Conservation (phyloP, 2,113 vertebrate species). For the Forbesichthys agassizii region DNA sequence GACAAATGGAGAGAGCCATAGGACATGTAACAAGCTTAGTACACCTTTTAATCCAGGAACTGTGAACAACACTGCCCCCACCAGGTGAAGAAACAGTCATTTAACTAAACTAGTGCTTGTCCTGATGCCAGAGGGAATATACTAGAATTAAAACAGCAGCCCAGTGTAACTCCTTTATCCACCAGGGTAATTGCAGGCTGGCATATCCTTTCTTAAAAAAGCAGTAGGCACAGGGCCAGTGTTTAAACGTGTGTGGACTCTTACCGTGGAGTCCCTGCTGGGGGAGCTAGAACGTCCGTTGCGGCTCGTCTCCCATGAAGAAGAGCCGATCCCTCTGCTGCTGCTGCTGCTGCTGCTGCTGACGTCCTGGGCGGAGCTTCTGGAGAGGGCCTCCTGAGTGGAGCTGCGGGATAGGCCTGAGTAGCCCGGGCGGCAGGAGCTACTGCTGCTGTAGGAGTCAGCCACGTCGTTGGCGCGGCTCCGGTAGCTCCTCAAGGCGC, state of each 20-base stretch:
- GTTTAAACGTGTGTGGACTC: slow-evolving; percentile 23
- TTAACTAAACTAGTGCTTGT: slow-evolving; percentile 1
- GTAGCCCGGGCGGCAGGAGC: slow-evolving; percentile 42
- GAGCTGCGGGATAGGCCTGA: slow-evolving; percentile 69
- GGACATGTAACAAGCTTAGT: background rate
- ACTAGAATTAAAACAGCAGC: no score
- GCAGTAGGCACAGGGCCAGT: slow-evolving; percentile 6
- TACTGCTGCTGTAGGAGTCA: slow-evolving; percentile 58
- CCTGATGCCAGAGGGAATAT: no score
- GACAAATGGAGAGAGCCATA: background rate
- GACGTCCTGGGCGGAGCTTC: slow-evolving; percentile 65
- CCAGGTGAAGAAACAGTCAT: slow-evolving; percentile 27
- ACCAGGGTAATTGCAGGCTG: slow-evolving; percentile 9
- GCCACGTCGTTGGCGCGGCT: slow-evolving; percentile 60
- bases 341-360: slow-evolving; percentile 41
- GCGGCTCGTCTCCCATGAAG: slow-evolving; percentile 75
- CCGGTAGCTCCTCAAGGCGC: slow-evolving; percentile 68
- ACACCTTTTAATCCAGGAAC: background rate
- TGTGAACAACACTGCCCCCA: slow-evolving; percentile 53
- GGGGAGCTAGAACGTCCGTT: slow-evolving; percentile 59
- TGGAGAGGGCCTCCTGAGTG: slow-evolving; percentile 70
- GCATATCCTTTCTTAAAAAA: slow-evolving; percentile 1
- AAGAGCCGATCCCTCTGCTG: slow-evolving; percentile 62
- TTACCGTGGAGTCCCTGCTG: slow-evolving; percentile 69
- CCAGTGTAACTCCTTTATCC: background rate